A percentile compares a stretch with the other conserved stretches of the same genome.
These are phyloP conservation scores for Zootermopsis nevadensis DNA, from an alignment of 2,888 invertebrate genomes.

Conservation along the genomic window DNA sequence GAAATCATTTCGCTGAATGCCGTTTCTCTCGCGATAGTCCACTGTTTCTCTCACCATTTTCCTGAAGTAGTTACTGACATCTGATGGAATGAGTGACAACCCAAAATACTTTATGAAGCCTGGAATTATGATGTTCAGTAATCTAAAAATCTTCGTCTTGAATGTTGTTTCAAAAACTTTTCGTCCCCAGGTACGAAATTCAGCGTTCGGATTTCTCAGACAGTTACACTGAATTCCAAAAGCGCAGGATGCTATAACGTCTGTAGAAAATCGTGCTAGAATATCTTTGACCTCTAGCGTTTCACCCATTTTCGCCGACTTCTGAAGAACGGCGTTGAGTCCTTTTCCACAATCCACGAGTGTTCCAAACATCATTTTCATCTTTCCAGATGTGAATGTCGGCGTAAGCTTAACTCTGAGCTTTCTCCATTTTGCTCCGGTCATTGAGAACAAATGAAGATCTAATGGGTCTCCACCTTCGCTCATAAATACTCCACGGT, in stretches of 20 bases:
- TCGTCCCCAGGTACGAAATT: constrained; percentile 59
- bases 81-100: background rate
- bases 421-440: constrained; percentile 67
- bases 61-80: constrained; percentile 54
- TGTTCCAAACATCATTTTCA: constrained; percentile 66
- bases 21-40: constrained; percentile 54
- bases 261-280: constrained; percentile 55
- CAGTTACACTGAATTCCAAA: constrained; percentile 62
- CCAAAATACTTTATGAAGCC: background rate
- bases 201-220: constrained; percentile 59
- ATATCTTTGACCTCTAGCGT: constrained; percentile 46
- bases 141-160: constrained; percentile 56
- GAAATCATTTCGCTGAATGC: constrained; percentile 56
- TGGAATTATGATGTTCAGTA: background rate
- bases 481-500: constrained; percentile 45
- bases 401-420: constrained; percentile 67
- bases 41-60: constrained; percentile 56
- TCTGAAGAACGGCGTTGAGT: constrained; percentile 60
- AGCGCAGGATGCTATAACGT: constrained; percentile 60
- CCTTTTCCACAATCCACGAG: constrained; percentile 64
- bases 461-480: constrained; percentile 61
- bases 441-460: constrained; percentile 62
- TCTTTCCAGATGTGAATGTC: constrained; percentile 68
- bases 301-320: constrained; percentile 10
- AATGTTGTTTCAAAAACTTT: constrained; percentile 56